phyloP scores from a whole-genome alignment of 1,140 invertebrate genomes.

The Drosophila pruinosa region DNA sequence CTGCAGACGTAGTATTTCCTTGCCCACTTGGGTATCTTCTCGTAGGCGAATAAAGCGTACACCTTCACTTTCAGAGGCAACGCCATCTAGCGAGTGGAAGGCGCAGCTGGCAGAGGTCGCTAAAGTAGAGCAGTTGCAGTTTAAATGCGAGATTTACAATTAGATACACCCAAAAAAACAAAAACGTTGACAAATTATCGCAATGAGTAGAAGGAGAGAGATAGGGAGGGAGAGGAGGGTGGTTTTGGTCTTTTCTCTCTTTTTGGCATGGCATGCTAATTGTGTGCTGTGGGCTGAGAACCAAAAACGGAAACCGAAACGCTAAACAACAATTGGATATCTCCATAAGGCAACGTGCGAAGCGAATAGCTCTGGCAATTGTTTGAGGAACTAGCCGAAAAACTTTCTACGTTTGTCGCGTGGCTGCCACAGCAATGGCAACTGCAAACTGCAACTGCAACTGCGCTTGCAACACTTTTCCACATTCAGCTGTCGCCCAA shows the following conservation, averaged over 20 bases:
- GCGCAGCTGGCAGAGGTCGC: constrained; percentile 56
- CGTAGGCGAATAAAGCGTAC: constrained; percentile 80
- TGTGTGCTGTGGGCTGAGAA: constrained; percentile 58
- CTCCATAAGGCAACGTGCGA: constrained; percentile 39
- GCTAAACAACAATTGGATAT: constrained; percentile 56
- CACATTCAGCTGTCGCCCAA: constrained; percentile 25
- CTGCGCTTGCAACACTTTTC: constrained; percentile 71
- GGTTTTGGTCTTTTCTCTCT: constrained; percentile 17
- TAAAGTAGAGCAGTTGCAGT: constrained; percentile 52
- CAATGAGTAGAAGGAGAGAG: neutral
- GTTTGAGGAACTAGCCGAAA: constrained; percentile 46
- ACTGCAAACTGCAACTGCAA: neutral
- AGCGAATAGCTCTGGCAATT: constrained; percentile 35
- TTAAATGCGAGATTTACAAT: neutral
- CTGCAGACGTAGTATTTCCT: constrained; percentile 73
- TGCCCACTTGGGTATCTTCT: constrained; percentile 74
- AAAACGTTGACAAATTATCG: constrained; percentile 67
- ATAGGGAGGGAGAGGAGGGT: neutral
- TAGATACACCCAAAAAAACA: constrained; percentile 7
- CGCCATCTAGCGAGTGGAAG: constrained; percentile 76
- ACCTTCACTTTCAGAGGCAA: constrained; percentile 75
- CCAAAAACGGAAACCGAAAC: constrained; percentile 64
- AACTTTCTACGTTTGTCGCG: constrained; percentile 79
- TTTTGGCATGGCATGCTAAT: constrained; percentile 67
- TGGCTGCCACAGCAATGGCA: constrained; percentile 32